These are phyloP conservation scores for Nymphalis c-album DNA, from an alignment of 2,888 invertebrate genomes.

Conservation along the genomic window DNA sequence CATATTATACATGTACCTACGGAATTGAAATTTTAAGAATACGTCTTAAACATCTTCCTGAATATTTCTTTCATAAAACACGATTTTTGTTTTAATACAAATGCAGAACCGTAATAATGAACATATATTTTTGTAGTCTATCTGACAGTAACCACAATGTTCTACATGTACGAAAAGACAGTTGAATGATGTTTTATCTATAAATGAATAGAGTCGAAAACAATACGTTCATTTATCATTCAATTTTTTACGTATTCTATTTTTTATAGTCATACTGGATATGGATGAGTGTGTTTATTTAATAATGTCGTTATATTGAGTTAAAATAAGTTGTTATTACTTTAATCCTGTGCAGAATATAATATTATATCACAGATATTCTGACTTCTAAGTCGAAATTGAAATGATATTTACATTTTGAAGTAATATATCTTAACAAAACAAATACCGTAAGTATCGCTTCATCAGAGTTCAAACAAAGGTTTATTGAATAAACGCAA, in stretches of 20 bases:
- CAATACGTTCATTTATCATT: conserved; percentile 28
- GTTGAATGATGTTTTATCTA: conserved; percentile 19
- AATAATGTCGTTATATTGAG: too few relatives aligned
- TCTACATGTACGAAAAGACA: conserved; percentile 2
- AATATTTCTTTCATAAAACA: not conserved
- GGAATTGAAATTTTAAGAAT: not conserved
- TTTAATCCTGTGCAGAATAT: too few relatives aligned
- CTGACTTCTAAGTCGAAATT: not conserved
- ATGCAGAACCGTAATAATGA: conserved; percentile 8
- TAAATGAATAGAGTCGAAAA: conserved; percentile 17
- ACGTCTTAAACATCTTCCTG: not conserved
- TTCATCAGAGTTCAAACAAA: not conserved
- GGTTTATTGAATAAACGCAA: not conserved
- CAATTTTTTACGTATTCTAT: not conserved
- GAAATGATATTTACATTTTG: not conserved
- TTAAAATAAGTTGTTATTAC: too few relatives aligned
- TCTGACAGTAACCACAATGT: not conserved
- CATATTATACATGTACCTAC: not conserved
- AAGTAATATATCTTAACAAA: not conserved
- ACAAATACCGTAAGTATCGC: not conserved
- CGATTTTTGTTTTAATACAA: conserved; percentile 1
- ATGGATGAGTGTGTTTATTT: too few relatives aligned
- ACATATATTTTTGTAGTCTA: conserved; percentile 9
- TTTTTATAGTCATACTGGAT: too few relatives aligned
- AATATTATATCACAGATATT: not conserved